Conservation (phyloP, 2,888 invertebrate genomes). For the Thyatira batis region DNA sequence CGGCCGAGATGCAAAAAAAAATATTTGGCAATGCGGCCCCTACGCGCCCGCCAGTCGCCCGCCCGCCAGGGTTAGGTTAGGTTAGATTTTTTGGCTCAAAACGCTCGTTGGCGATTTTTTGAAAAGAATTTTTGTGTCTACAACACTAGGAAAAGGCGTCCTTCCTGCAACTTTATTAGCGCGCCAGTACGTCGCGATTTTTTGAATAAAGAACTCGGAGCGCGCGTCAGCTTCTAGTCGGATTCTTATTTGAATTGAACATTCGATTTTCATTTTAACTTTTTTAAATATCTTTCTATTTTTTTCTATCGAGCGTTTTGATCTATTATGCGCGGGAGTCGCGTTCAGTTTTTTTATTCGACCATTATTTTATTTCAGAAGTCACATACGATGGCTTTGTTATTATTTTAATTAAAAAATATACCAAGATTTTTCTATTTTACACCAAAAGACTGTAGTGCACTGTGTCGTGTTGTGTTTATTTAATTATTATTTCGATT, state of each 20-base stretch:
- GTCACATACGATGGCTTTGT: slow-evolving; percentile 58
- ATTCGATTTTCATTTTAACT: slow-evolving; percentile 33
- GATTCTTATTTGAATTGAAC: slow-evolving; percentile 60
- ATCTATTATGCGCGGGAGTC: slow-evolving; percentile 42
- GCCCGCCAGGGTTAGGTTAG: slow-evolving; percentile 82
- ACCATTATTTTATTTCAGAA: slow-evolving; percentile 49
- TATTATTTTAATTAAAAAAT: slow-evolving; percentile 44
- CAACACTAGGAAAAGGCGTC: slow-evolving; percentile 64
- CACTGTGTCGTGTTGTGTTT: slow-evolving; percentile 77
- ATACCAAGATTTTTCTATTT: slow-evolving; percentile 59
- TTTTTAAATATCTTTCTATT: slow-evolving; percentile 38
- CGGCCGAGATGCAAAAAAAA: slow-evolving; percentile 83
- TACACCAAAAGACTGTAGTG: slow-evolving; percentile 67
- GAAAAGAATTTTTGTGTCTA: slow-evolving; percentile 69
- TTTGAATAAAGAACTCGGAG: slow-evolving; percentile 67
- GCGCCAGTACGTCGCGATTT: slow-evolving; percentile 71
- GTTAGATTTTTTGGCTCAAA: slow-evolving; percentile 83
- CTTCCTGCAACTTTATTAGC: slow-evolving; percentile 62
- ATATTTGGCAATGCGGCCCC: slow-evolving; percentile 83
- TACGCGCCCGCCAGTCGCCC: slow-evolving; percentile 81
- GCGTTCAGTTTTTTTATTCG: slow-evolving; percentile 51
- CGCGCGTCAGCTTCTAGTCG: slow-evolving; percentile 51
- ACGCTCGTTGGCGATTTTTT: slow-evolving; percentile 78
- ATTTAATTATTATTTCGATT: slow-evolving; percentile 54
- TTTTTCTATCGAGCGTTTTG: slow-evolving; percentile 60